Base-by-base conservation (phyloP, 2,113 vertebrate genomes). In the Cephalopholis sonnerati region DNA sequence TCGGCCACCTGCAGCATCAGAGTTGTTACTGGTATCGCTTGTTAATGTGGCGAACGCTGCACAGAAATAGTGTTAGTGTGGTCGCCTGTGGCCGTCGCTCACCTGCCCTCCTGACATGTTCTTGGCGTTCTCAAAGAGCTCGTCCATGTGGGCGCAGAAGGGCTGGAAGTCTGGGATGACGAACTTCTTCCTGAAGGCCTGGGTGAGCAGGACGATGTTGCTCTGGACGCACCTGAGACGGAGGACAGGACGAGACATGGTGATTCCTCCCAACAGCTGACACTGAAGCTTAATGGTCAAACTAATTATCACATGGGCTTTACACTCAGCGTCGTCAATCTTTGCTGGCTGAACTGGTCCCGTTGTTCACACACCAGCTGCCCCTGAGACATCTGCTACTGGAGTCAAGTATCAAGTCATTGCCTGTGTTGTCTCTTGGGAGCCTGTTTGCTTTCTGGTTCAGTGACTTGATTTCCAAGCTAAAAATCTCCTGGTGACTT, bases 131-230 rank as follows among this genome's bases (percentile, higher is more conserved):
- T 97, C 97, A 18, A 96, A 97, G 0, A 99, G 94, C 3, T 98
- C 97, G 89, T 99, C 97, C 2, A 99, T 97, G 93, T 99, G 98
- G 27, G 96, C 97, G 71, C 96, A 95, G 94, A 99, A 99, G 0
- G 98, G 96, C 96, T 97, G 96, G 85, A 99, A 99, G 94, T 99
- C 98, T 32, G 98, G 98, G 95, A 99, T 98, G 83, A 99, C 98
- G 84, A 99, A 99, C 94, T 99, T 99, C 94, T 98, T 97, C 87
- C 98, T 95, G 94, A 99, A 99, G 65, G 98, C 98, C 95, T 99
- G 98, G 41, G 98, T 99, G 81, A 99, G 96, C 92, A 99, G 94
- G 36, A 99, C 98, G 54, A 99, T 99, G 95, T 99, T 99, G 95
- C 97, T 99, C 87, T 99, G 98, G 81, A 99, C 98, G 92, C 98